phyloP scores from a whole-genome alignment of 2,797 vertebrate genomes.

The Phaenicophaeus curvirostris region DNA sequence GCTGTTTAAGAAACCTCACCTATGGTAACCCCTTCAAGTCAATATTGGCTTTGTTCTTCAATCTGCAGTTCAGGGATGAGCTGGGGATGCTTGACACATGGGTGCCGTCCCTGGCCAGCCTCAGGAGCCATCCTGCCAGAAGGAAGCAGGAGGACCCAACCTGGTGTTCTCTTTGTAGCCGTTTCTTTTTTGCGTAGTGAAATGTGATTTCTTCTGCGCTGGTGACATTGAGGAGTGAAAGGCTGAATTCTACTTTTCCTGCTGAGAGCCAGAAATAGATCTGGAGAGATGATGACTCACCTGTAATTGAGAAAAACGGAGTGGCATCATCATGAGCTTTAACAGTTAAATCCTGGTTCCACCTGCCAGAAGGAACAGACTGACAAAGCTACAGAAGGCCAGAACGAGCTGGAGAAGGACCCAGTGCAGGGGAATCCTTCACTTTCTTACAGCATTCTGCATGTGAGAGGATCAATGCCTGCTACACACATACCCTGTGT shows the following conservation, averaged over 20 bases:
- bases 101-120: not conserved
- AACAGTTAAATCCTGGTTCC: not conserved
- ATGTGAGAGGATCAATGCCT: not conserved
- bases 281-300: slow-evolving; percentile 54
- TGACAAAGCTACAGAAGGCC: not conserved
- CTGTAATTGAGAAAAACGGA: slow-evolving; percentile 32
- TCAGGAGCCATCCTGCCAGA: not conserved
- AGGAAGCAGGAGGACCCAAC: not conserved
- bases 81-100: not conserved
- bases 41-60: not conserved
- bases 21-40: not conserved
- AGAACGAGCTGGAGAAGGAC: not conserved
- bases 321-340: not conserved
- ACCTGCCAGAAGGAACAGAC: not conserved
- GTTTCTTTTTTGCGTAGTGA: not conserved
- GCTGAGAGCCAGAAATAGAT: slow-evolving; percentile 53
- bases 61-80: not conserved
- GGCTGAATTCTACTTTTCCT: not conserved
- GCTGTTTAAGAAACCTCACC: not conserved
- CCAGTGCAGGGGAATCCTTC: accelerated
- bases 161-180: accelerated
- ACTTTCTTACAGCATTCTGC: accelerated
- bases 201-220: not conserved
- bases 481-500: accelerated
- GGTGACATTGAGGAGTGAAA: not conserved